Evolutionary conservation across 2,113 vertebrate species (phyloP), one percentile per base, ranked within the genome.

Genomic region (Nematolebias whitei): DNA sequence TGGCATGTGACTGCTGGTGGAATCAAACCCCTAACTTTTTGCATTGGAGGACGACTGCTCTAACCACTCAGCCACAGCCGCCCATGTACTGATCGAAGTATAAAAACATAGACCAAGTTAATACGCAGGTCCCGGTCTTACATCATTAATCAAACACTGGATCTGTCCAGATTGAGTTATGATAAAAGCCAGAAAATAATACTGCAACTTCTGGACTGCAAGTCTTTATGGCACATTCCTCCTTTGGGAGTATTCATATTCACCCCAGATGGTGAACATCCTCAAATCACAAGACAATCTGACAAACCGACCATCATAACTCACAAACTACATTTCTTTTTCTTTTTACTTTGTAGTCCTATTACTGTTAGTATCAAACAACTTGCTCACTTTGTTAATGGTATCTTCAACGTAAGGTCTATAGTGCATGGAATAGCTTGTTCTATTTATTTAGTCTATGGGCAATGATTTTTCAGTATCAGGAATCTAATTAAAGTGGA

Each of bases 161-260:
- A 7, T 26, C 53, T 11, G 32, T 50, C 51, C 66, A 72, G 75
- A 77, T 62, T 9, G 68, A 70, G 56, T 71, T 79, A 76, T 68
- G 74, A 84, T 74, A 85, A 82, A 82, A 82, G 32, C 32, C 73
- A 82, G 84, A 76, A 85, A 79, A 77, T 79, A 85, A 76, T 82
- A 91, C 32, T 10, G 5, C 32, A 35, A 35, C 7, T 29, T n/a
- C n/a, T n/a, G n/a, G n/a, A 92, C 88, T 89, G 87, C 78, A 76
- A 83, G 80, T 29, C 26, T 4, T 4, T 82, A 87, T 82, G 78
- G 85, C 80, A 71, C 70, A 84, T 85, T 24, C n/a, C 79, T 81
- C 82, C 78, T 61, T 75, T 76, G 78, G 81, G 58, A n/a, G 50
- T 66, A 64, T 82, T 68, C 58, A 8, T 35, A 35, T 74, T 59